phyloP scores from a whole-genome alignment of 1,140 invertebrate species.

The Drosophila ambigua region DNA sequence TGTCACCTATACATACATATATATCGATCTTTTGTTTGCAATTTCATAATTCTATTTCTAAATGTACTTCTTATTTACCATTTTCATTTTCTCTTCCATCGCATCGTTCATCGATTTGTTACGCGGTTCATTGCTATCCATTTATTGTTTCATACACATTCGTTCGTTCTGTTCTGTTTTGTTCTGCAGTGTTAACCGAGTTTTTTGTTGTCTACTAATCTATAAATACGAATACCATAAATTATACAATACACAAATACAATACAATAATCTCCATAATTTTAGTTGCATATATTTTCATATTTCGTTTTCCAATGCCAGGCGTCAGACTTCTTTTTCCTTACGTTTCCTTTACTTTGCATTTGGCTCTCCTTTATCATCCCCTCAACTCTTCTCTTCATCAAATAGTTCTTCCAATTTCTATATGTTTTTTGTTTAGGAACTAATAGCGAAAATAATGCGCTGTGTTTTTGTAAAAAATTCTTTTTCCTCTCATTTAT shows the following conservation, averaged over 20 bases:
- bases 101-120: conserved; percentile 35
- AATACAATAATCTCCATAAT: conserved; percentile 54
- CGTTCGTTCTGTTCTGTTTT: background rate
- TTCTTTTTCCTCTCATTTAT: conserved; percentile 34
- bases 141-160: conserved; percentile 74
- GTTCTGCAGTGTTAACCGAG: conserved; percentile 41
- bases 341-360: background rate
- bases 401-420: conserved; percentile 36
- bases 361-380: conserved; percentile 8
- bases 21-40: conserved; percentile 60
- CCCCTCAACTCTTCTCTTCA: background rate
- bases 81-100: too few relatives aligned
- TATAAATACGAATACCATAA: conserved; percentile 65
- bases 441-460: conserved; percentile 76
- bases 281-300: conserved; percentile 20
- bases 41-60: conserved; percentile 61
- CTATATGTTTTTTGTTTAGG: conserved; percentile 52
- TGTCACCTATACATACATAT: conserved; percentile 30
- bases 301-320: conserved; percentile 44
- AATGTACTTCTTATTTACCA: conserved; percentile 40
- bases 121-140: conserved; percentile 22
- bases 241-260: too few relatives aligned
- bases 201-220: conserved; percentile 36
- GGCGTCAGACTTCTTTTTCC: background rate
- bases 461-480: conserved; percentile 40